These are phyloP conservation scores for Ramazzottius varieornatus DNA, from an alignment of 2,888 invertebrate species.

Conservation along the genomic window DNA sequence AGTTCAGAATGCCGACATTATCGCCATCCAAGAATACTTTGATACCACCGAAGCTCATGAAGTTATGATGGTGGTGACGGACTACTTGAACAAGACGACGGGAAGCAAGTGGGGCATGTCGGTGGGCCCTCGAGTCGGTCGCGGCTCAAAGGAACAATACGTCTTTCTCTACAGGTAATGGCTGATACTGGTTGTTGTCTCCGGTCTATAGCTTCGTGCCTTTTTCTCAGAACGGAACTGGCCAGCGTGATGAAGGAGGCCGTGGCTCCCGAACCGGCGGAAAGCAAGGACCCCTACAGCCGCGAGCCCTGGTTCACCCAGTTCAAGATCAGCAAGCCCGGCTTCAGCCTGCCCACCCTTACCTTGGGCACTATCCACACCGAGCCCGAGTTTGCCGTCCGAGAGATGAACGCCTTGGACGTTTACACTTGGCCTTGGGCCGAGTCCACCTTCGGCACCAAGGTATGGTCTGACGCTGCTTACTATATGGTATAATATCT, in stretches of 20 bases:
- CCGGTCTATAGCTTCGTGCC: not conserved
- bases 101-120: not conserved
- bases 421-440: not conserved
- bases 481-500: not conserved
- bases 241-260: not conserved
- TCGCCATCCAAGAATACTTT: slow-evolving; percentile 1
- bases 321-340: not conserved
- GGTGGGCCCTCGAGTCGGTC: not conserved
- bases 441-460: not conserved
- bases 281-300: not conserved
- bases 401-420: not conserved
- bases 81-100: not conserved
- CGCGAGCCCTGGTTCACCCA: not conserved
- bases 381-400: not conserved
- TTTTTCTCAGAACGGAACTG: not conserved
- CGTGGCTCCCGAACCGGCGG: not conserved
- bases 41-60: not conserved
- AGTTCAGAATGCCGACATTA: not conserved
- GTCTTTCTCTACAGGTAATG: not conserved
- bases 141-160: not conserved
- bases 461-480: not conserved
- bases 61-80: not conserved
- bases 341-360: too few relatives aligned
- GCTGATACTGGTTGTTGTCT: not conserved
- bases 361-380: not conserved